Base-by-base conservation (phyloP, 2,113 vertebrate genomes). In the Apistogramma diplotaenia region DNA sequence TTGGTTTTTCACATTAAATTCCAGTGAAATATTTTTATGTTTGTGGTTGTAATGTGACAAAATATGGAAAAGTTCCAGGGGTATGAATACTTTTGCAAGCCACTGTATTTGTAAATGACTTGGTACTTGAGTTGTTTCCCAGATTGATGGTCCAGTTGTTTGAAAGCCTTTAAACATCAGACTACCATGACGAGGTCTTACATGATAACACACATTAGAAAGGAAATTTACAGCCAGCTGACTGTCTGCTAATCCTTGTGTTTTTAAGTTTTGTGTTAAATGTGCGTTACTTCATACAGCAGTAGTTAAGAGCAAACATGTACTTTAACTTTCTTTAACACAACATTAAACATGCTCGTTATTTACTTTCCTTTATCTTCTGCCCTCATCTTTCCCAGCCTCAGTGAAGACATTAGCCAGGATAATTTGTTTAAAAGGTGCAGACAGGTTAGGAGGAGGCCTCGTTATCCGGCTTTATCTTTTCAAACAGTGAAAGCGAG, bases 401-500 rank as follows among this genome's bases (percentile, higher is more conserved):
- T 29, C 57, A 35, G 56, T 21, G 15, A 70, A 82, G 89, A 86
- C 85, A 76, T 79, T 65, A 84, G 80, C 74, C 23, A 25, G 11
- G 86, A 58, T 90, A 58, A 94, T 95, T 94, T 94, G 94, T 91
- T 93, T 94, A 91, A 91, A 84, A 76, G 85, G 80, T 76, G 65
- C 27, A 23, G 87, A 86, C 74, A 87, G 91, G 91, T 87, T 89
- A 82, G 87, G 84, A 83, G 79, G 82, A 91, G 87, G 87, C 85
- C 91, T 91, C 78, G 82, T 87, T 83, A 85, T 59, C 78, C 70
- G 11, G 43, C 85, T 86, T 79, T 19, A 73, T 88, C 90, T 84
- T 89, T 92, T 84, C 78, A 90, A 81, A 87, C 80, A 76, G 57
- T 90, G 83, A 90, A 83, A 91, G 87, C 78, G 76, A 89, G 72